Evolutionary conservation across 2,113 vertebrate species (phyloP).

Genomic region (Miniopterus natalensis): DNA sequence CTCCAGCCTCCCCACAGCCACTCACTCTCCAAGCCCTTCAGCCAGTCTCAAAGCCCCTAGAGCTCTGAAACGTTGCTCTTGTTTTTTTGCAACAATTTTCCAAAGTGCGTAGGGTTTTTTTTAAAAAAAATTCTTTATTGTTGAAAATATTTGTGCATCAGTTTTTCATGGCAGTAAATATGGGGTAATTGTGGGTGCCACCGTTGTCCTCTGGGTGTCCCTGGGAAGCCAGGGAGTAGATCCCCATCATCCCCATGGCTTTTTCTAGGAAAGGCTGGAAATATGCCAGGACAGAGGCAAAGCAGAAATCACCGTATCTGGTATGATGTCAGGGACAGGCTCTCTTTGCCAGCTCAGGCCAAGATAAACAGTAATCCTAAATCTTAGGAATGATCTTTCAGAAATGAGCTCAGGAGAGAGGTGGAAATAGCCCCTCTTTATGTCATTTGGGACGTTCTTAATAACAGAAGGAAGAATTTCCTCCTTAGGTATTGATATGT

Average conservation of each 20-base stretch:
- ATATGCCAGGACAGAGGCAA: neutral
- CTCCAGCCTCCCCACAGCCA: neutral
- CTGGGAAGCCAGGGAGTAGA: neutral
- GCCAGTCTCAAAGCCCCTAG: neutral
- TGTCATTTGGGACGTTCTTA: neutral
- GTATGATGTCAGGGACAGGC: neutral
- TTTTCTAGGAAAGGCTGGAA: neutral
- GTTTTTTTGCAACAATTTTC: neutral
- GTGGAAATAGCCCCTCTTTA: neutral
- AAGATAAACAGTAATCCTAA: slow-evolving; percentile 41
- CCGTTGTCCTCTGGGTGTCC: neutral
- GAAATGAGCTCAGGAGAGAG: neutral
- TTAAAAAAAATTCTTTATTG: too few relatives aligned
- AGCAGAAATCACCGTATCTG: neutral
- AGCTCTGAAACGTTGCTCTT: neutral
- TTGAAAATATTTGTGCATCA: too few relatives aligned
- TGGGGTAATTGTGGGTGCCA: neutral
- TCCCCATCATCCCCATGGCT: neutral
- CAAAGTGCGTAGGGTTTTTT: neutral
- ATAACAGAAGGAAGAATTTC: neutral
- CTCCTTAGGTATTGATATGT: neutral
- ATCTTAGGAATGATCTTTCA: neutral
- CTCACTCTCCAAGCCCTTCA: neutral
- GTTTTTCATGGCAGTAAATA: neutral
- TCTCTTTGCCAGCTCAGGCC: slow-evolving; percentile 38